Conservation (phyloP, 2,888 invertebrate genomes). For the Drosophila neonasuta region DNA sequence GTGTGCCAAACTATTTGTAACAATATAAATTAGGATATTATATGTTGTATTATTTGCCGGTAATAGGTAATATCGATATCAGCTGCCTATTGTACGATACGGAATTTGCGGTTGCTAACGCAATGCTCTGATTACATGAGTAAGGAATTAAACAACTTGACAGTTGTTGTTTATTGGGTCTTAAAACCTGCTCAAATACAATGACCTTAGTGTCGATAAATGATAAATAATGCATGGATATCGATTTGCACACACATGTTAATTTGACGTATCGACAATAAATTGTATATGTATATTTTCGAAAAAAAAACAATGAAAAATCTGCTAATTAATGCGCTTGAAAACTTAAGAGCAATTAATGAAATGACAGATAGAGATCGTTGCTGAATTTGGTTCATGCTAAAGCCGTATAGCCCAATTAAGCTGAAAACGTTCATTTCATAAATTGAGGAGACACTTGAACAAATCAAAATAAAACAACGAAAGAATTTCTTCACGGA, state of each 20-base stretch:
- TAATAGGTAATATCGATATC: slow-evolving; percentile 8
- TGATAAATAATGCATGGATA: slow-evolving; percentile 44
- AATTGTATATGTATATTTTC: background rate
- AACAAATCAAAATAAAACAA: slow-evolving; percentile 12
- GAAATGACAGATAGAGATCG: slow-evolving; percentile 37
- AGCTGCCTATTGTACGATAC: slow-evolving; percentile 1
- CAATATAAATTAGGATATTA: background rate
- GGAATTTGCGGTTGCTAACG: slow-evolving; percentile 18
- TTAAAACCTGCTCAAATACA: slow-evolving; percentile 37
- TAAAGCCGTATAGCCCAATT: slow-evolving; percentile 15
- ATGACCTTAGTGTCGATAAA: slow-evolving; percentile 55
- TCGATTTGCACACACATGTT: slow-evolving; percentile 63
- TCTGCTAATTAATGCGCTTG: slow-evolving; percentile 59
- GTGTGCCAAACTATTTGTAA: background rate
- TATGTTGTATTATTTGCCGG: slow-evolving; percentile 1
- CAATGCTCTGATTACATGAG: slow-evolving; percentile 16
- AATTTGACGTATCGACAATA: slow-evolving; percentile 46
- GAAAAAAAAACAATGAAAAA: slow-evolving; percentile 35
- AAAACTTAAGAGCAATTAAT: slow-evolving; percentile 49
- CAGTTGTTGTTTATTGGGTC: slow-evolving; percentile 12
- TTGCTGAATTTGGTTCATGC: slow-evolving; percentile 28
- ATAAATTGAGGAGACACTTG: slow-evolving; percentile 35
- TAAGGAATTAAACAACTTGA: slow-evolving; percentile 4
- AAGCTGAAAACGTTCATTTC: slow-evolving; percentile 23
- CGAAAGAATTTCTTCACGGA: background rate